Percentiles rank a stretch among this genome's conserved stretches.
These are phyloP conservation scores for Ceratosolen fusciceps DNA, from an alignment of 1,140 invertebrate species.

Conservation along the genomic window DNA sequence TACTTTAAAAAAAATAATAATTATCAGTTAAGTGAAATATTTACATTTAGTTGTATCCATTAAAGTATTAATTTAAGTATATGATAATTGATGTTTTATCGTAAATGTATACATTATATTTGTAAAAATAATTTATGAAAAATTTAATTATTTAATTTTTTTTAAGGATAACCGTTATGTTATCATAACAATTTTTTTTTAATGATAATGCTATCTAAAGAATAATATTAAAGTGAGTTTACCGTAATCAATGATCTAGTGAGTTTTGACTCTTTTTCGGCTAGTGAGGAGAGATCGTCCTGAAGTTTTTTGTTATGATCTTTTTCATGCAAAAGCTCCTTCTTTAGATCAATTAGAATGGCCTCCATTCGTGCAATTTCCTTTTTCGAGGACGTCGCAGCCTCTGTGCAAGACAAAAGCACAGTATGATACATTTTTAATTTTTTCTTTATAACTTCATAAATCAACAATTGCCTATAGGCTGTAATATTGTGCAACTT, in stretches of 20 bases:
- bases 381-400: conserved; percentile 62
- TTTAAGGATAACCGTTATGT: too few relatives aligned
- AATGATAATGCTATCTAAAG: too few relatives aligned
- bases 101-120: too few relatives aligned
- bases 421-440: background rate
- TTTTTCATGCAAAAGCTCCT: conserved; percentile 65
- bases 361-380: conserved; percentile 63
- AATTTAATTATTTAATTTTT: too few relatives aligned
- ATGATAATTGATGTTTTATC: too few relatives aligned
- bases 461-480: background rate
- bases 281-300: conserved; percentile 63
- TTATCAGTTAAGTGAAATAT: too few relatives aligned
- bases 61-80: too few relatives aligned
- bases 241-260: conserved; percentile 63
- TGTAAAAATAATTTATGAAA: too few relatives aligned
- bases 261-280: conserved; percentile 64
- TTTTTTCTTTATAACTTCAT: background rate
- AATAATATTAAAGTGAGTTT: conserved; percentile 30
- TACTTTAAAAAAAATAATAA: too few relatives aligned
- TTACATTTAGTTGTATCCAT: too few relatives aligned
- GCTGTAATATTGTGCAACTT: too few relatives aligned
- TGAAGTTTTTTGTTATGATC: conserved; percentile 66
- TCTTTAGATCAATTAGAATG: conserved; percentile 61
- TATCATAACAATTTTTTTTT: too few relatives aligned
- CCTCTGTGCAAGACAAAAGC: background rate